phyloP scores from a whole-genome alignment of 2,797 vertebrate genomes.

The Semotilus atromaculatus region DNA sequence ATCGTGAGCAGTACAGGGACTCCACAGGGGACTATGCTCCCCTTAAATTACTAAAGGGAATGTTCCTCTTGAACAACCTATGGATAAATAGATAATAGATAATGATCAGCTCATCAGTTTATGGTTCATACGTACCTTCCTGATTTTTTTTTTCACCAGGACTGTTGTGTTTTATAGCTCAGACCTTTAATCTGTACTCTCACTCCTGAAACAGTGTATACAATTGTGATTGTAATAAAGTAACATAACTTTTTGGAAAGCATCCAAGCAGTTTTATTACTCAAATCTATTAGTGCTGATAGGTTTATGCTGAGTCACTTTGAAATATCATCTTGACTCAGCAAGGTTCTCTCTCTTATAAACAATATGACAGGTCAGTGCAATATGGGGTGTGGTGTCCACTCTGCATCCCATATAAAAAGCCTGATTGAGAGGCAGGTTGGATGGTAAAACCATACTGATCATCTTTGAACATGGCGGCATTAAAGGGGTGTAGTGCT shows the following conservation, averaged over 20 bases:
- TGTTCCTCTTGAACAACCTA: too few relatives aligned
- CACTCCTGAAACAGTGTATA: neutral
- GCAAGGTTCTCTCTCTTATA: neutral
- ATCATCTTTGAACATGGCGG: slow-evolving; percentile 38
- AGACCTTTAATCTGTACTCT: neutral
- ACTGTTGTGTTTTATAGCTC: too few relatives aligned
- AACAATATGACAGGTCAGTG: neutral
- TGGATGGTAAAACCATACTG: neutral
- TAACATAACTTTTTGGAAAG: neutral
- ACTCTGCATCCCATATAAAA: neutral
- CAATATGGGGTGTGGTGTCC: neutral
- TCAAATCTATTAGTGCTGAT: neutral
- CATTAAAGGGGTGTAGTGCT: slow-evolving; percentile 36
- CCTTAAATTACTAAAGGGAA: too few relatives aligned
- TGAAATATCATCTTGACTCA: neutral
- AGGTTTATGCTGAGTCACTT: neutral
- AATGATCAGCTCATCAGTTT: too few relatives aligned
- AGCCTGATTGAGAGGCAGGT: neutral
- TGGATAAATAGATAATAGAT: too few relatives aligned
- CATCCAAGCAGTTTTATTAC: neutral
- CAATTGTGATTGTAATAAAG: neutral
- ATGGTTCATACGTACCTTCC: too few relatives aligned
- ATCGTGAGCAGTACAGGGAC: too few relatives aligned
- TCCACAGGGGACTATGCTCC: too few relatives aligned
- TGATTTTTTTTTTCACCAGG: too few relatives aligned